Evolutionary conservation across 2,797 vertebrate genomes (phyloP), one percentile per base, ranked within the genome.

Genomic region (Pteropus rufus): DNA sequence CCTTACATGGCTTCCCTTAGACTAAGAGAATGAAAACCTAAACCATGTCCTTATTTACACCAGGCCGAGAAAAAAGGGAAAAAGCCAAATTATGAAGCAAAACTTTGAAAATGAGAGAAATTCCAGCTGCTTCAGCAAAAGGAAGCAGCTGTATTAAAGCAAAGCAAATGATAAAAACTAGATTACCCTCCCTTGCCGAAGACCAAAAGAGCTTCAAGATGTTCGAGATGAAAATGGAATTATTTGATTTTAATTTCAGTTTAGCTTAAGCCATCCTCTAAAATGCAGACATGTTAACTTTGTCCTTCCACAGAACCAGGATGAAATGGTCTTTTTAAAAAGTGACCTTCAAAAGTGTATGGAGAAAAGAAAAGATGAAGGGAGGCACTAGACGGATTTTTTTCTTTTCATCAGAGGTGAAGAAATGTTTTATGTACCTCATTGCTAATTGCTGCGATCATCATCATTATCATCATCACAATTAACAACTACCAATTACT

Each of bases 101-200:
- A 97, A 94, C 85, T 65, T 93, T 92, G 84, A 79, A 96, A 96
- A 96, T 96, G 89, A 97, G 97, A 97, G 88, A 89, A 89, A 96
- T 96, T 97, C 96, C 97, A 97, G 97, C 97, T 97, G 97, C 60
- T 96, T 97, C 92, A 96, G 95, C 93, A 91, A 97, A 97, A 95
- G 90, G 97, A 94, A 96, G 34, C 97, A 97, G 97, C 97, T 97
- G 97, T 96, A 87, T 76, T 96, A 49, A 7, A 46, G 70, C 64
- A 80, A 96, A 96, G 88, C 31, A 80, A 91, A 94, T 64, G 89
- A 94, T 93, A 96, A 95, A 97, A 94, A 94, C 77, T 96, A 75
- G 87, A 92, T 96, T 93, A 52, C 58, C 58, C 76, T 95, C 64
- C 56, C 3, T 36, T 62, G 60, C 52, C 72, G 29, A 94, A 81